phyloP scores from a whole-genome alignment of 1,140 invertebrate genomes.

The Drosophila tropicalis region DNA sequence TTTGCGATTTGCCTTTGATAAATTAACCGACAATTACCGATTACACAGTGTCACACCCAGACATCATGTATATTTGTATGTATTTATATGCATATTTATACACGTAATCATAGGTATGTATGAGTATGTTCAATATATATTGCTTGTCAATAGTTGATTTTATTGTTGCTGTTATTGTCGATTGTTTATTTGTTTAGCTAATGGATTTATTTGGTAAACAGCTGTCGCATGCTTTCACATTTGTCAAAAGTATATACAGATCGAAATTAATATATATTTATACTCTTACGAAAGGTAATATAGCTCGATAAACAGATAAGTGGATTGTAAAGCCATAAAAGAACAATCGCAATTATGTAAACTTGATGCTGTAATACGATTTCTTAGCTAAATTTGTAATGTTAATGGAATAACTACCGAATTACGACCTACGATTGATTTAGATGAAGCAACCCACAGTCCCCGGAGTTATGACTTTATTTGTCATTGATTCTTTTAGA shows the following conservation, averaged over 20 bases:
- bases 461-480: no score
- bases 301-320: constrained; percentile 30
- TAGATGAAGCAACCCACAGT: no score
- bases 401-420: no score
- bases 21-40: constrained; percentile 66
- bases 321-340: background rate
- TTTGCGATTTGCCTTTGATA: constrained; percentile 46
- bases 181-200: constrained; percentile 67
- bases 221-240: constrained; percentile 72
- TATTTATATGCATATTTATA: background rate
- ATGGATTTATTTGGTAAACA: constrained; percentile 80
- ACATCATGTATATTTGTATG: constrained; percentile 13
- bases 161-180: constrained; percentile 39
- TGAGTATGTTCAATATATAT: constrained; percentile 10
- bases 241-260: constrained; percentile 68
- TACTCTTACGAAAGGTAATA: constrained; percentile 22
- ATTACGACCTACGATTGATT: no score
- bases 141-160: constrained; percentile 67
- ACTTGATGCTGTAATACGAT: background rate
- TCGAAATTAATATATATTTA: constrained; percentile 30
- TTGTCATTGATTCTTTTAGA: no score
- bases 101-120: background rate
- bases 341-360: background rate
- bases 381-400: background rate
- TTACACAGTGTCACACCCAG: constrained; percentile 66